These are phyloP conservation scores for Micrasema longulum DNA, from an alignment of 1,140 invertebrate species.

Conservation along the genomic window DNA sequence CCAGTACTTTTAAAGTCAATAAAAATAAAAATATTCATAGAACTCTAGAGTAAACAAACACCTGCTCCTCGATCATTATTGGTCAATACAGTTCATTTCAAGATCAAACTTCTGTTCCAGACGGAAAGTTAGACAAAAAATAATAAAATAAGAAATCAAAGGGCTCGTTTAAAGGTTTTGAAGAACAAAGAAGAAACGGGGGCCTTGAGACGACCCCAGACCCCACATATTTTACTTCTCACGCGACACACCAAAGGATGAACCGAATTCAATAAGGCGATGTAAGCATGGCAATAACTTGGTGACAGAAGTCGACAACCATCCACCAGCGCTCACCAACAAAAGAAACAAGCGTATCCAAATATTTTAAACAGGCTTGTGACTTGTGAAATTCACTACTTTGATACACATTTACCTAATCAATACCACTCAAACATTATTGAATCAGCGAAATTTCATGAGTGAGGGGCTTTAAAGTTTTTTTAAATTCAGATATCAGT, in stretches of 20 bases:
- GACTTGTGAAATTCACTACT: too few species aligned
- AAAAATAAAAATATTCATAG: too few species aligned
- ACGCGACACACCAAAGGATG: constrained; percentile 29
- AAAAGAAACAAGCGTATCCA: too few species aligned
- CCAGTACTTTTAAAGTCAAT: too few species aligned
- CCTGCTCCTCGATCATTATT: not conserved
- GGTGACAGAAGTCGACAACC: too few species aligned
- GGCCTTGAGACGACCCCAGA: constrained; percentile 24
- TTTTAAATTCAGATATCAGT: too few species aligned
- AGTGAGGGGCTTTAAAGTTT: too few species aligned
- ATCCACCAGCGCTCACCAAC: too few species aligned
- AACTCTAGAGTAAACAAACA: not conserved
- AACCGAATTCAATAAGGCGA: constrained; percentile 29
- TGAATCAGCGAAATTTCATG: too few species aligned
- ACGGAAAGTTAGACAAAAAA: constrained; percentile 21
- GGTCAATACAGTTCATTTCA: constrained; percentile 3
- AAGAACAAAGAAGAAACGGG: constrained; percentile 29
- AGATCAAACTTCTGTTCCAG: constrained; percentile 23
- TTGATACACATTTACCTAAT: too few species aligned
- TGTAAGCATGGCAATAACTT: not conserved
- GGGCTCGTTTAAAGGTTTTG: constrained; percentile 25
- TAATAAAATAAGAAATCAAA: constrained; percentile 15
- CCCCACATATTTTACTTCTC: constrained; percentile 15
- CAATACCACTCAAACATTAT: too few species aligned
- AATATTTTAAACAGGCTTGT: too few species aligned